Evolutionary conservation across 1,140 invertebrate species (phyloP).

Genomic region (Micrasema longulum): DNA sequence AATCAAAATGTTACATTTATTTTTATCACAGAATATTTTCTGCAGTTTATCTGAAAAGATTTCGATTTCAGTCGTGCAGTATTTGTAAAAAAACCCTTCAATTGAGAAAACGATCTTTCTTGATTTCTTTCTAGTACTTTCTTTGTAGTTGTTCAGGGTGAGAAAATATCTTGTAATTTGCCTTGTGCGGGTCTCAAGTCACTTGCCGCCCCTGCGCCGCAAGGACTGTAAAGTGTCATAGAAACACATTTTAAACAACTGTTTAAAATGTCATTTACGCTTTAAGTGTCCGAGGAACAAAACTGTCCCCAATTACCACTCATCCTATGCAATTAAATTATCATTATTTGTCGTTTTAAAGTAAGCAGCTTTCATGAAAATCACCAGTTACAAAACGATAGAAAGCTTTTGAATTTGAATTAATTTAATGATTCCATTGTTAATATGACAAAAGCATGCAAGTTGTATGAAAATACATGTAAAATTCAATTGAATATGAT

Average conservation of each 20-base stretch:
- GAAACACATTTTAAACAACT: constrained; percentile 21
- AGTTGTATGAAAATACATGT: too few relatives aligned
- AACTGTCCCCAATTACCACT: constrained; percentile 5
- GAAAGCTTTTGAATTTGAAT: neutral
- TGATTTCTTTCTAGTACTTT: too few relatives aligned
- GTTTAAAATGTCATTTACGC: constrained; percentile 32
- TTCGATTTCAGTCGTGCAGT: too few relatives aligned
- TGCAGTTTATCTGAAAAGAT: too few relatives aligned
- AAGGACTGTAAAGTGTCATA: neutral
- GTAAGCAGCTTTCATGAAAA: constrained; percentile 1
- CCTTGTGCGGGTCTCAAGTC: too few relatives aligned
- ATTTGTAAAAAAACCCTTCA: too few relatives aligned
- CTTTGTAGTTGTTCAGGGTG: too few relatives aligned
- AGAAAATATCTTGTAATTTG: too few relatives aligned
- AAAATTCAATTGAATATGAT: too few relatives aligned
- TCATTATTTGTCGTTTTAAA: constrained; percentile 9
- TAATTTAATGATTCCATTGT: neutral
- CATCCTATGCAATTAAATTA: constrained; percentile 23
- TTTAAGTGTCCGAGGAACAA: neutral
- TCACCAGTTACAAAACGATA: constrained; percentile 1
- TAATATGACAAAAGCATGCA: neutral
- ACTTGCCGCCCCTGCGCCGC: neutral
- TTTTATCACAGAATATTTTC: too few relatives aligned
- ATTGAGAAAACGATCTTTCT: too few relatives aligned
- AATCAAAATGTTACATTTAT: too few relatives aligned